Base-by-base conservation (phyloP, 2,888 invertebrate species). In the Unio delphinus region DNA sequence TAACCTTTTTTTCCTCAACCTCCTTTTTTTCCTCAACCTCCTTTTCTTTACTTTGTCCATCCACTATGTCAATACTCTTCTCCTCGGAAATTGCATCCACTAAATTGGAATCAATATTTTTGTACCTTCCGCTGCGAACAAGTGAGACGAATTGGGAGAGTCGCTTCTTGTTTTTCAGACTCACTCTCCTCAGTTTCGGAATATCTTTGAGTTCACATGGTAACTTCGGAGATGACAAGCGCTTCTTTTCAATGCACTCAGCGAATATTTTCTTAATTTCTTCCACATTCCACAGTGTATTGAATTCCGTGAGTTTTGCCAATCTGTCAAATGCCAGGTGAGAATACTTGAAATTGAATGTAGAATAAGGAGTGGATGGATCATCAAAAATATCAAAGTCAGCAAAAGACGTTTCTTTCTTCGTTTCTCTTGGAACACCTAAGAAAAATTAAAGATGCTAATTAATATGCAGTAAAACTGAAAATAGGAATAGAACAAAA, bases 351-450 rank as follows among this genome's bases (percentile, higher is more conserved):
- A 91, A 91, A 79, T 91, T 91, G 80, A 89, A 90, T 23, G 90
- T 90, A 15, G 90, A 90, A 77, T 89, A 91, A 3, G 90, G 87
- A 8, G 87, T 85, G 7, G 84, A 76, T 1, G 88, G 87, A 74
- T 91, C 90, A 69, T 89, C 89, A 81, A 91, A 91, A 11, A 91
- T 82, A 59, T 86, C 84, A 79, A 91, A 91, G 74, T 90, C 83
- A 4, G 88, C 91, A 78, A 90, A 90, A 4, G 87, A 83, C 26
- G 80, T 81, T 68, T 91, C 91, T 69, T 90, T 89, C 60, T 87
- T 78, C 0, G 90, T 89, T 61, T 83, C 80, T 64, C 91, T 78
- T 63, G 81, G 85, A 8, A 90, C 85, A 61, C 89, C 91, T 91
- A 78, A n/a, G 79, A 66, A 62, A 60, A 61, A 65, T 58, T 59